Evolutionary conservation across 2,797 vertebrate genomes (phyloP), one percentile per base, ranked within the genome.

Genomic region (Dendrocincla tyrannina): DNA sequence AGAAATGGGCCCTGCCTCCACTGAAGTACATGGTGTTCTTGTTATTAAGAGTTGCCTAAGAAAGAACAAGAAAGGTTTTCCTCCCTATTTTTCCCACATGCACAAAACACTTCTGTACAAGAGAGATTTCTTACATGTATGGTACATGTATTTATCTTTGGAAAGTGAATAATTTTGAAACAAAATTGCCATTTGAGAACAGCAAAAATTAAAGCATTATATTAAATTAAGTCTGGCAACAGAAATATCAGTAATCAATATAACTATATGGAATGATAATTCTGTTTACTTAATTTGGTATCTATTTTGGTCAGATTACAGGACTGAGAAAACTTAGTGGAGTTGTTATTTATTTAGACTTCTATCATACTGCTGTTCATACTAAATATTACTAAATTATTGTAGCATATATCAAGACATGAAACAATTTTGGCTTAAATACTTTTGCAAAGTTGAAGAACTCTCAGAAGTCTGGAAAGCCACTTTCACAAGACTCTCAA

Each of bases 401-500:
- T 62, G 11, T 50, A 79, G 11, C 7, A 42, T 39, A 44, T 73
- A 66, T 37, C 9, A 79, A 76, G 35, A 56, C 7, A 76, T 7
- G 23, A 37, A 69, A 35, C 3, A 35, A 39, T 39, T 66, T 79
- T 56, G 2, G 39, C 88, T 7, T 30, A 91, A 93, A 47, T 32
- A 41, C 3, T 49, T 80, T 67, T 77, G 25, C 25, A 58, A 53
- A 64, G 17, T 15, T 59, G 39, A 93, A 87, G 32, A 75, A 17
- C 23, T 56, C 42, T 25, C 23, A 42, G 27, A 72, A 82, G 9
- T 53, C 41, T 85, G 56, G 23, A 72, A 85, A 55, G 1, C 3
- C 2, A 1, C 0, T 0, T 64, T 68, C 44, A 81, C 4, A 53
- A 47, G 35, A 11, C 5, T 89, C 16, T 52, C 25, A n/a, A 14